Evolutionary conservation across 1,140 invertebrate species (phyloP).

Genomic region (Helicoverpa zea): DNA sequence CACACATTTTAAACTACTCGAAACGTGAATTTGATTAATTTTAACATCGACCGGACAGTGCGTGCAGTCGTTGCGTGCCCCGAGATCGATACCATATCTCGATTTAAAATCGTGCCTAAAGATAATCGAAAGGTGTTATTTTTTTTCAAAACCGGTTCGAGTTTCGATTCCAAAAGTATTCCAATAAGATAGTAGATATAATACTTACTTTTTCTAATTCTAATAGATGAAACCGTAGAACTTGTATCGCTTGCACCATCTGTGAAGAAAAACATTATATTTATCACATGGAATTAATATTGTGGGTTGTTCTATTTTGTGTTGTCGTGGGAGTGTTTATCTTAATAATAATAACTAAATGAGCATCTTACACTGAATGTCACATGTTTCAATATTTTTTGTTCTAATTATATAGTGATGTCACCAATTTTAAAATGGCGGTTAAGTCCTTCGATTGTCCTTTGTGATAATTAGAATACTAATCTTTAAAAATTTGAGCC

Average conservation of each 20-base stretch:
- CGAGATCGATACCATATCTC: slow-evolving; percentile 76
- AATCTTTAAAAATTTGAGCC: slow-evolving; percentile 1
- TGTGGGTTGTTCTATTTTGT: slow-evolving; percentile 27
- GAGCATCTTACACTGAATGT: neutral
- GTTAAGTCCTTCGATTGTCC: neutral
- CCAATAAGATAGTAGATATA: slow-evolving; percentile 57
- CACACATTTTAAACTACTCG: slow-evolving; percentile 44
- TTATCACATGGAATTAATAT: slow-evolving; percentile 44
- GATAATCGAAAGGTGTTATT: slow-evolving; percentile 81
- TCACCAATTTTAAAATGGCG: slow-evolving; percentile 1
- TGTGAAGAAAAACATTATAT: slow-evolving; percentile 89
- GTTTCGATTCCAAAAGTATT: slow-evolving; percentile 72
- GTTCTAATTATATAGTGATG: slow-evolving; percentile 39
- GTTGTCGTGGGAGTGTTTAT: slow-evolving; percentile 22
- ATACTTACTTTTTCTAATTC: slow-evolving; percentile 99
- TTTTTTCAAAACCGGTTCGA: slow-evolving; percentile 71
- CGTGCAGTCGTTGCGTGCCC: slow-evolving; percentile 61
- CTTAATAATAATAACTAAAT: slow-evolving; percentile 16
- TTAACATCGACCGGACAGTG: slow-evolving; percentile 41
- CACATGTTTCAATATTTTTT: slow-evolving; percentile 36
- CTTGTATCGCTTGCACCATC: slow-evolving; percentile 99
- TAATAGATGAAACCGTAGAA: slow-evolving; percentile 99
- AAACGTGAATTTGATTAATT: slow-evolving; percentile 53
- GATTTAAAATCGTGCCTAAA: slow-evolving; percentile 70
- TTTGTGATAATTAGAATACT: neutral